Conservation (phyloP, 2,113 vertebrate species). For the Steatornis caripensis region DNA sequence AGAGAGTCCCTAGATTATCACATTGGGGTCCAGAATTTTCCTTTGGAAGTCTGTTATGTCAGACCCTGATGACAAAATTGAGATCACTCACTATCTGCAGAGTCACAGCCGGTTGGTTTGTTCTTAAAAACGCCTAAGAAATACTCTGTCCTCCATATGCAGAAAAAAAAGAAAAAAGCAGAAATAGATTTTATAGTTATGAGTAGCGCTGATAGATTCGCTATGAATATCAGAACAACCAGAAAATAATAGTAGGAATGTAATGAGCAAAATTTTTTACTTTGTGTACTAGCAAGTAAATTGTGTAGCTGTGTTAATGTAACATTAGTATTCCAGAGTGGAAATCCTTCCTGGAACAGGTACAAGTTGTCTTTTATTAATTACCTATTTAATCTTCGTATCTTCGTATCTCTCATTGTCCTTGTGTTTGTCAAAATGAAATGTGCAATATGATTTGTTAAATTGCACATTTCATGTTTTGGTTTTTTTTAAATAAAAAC, state of each 20-base stretch:
- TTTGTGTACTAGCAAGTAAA: neutral
- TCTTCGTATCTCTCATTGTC: neutral
- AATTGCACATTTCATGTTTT: neutral
- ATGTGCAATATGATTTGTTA: neutral
- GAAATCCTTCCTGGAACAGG: neutral
- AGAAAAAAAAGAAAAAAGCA: accelerated
- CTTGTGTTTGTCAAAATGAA: neutral
- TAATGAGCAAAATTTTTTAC: neutral
- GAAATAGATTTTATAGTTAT: neutral
- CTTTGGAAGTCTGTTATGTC: neutral
- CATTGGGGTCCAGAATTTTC: neutral
- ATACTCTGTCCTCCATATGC: neutral
- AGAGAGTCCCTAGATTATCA: neutral
- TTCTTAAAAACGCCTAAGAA: neutral
- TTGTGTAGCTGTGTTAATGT: neutral
- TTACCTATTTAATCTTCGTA: neutral
- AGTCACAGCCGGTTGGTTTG: neutral
- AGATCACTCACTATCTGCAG: neutral
- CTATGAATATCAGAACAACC: neutral
- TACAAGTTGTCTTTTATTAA: neutral
- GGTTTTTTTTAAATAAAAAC: neutral
- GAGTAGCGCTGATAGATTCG: neutral
- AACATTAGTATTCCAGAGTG: neutral
- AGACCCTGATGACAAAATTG: neutral
- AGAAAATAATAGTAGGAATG: neutral